Evolutionary conservation across 2,888 invertebrate species (phyloP), one percentile per base, ranked within the genome.

Genomic region (Hirtodrosophila trivittata): DNA sequence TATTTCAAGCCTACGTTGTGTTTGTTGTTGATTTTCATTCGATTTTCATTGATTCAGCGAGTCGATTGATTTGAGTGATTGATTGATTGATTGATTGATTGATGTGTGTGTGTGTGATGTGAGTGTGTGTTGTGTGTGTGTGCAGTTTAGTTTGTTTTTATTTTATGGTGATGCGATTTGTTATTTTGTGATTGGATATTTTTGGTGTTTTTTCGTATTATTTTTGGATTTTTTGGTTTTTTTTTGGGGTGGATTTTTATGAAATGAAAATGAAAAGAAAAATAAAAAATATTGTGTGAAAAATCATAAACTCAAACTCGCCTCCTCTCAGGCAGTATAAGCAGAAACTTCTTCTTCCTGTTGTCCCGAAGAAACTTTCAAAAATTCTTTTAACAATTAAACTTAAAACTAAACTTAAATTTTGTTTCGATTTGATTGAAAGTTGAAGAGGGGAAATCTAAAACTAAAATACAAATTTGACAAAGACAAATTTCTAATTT

Each of bases 231-330:
- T 47, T 43, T 37, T 35, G 45, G 13, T 49, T 28, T 52, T 42
- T 66, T 51, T 64, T 38, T 58, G 37, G 51, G 43, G 38, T 26
- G 32, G 14, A 42, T 59, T 57, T 54, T 47, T 72, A 84, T 75
- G 86, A 84, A 87, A 86, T 81, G 77, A 85, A 85, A 80, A 87
- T 81, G 86, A 83, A 83, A 83, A 83, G 86, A 84, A 82, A 70
- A 86, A 75, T 66, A 78, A 86, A 86, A 82, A 80, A 78, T 76
- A 68, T 74, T 71, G 71, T 77, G 71, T 84, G 82, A 80, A 80
- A 80, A 82, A 86, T 83, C 66, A 86, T 77, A 83, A 74, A 74
- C 80, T 56, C 59, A 66, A 80, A 50, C 50, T 52, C 18, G 5
- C 5, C 18, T 21, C 18, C 2, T 52, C 66, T 66, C 76, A 81